phyloP scores from a whole-genome alignment of 92 coral and sea anemone genomes.

The Epizoanthus rinbou region DNA sequence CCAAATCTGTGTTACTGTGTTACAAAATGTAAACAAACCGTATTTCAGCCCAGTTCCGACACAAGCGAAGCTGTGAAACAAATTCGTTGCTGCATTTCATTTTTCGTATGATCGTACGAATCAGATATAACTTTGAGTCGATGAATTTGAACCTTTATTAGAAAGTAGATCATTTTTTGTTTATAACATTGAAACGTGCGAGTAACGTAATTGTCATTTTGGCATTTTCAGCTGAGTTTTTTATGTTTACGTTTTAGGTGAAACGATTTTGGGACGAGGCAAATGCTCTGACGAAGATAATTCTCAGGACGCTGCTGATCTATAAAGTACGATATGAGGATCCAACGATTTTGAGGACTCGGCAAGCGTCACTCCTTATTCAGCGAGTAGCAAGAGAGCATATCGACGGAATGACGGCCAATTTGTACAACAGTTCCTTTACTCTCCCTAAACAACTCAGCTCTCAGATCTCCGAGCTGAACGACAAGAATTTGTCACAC shows the following conservation, averaged over 20 bases:
- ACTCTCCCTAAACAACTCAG: neutral
- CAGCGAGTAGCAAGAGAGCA: constrained; percentile 20
- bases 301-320: neutral
- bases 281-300: neutral
- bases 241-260: neutral
- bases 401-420: neutral
- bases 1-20: too few species aligned
- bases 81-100: too few species aligned
- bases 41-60: too few species aligned
- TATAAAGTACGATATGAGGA: neutral
- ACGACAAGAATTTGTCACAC: neutral
- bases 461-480: constrained; percentile 3
- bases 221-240: neutral
- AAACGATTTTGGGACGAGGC: neutral
- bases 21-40: too few species aligned
- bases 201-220: too few species aligned
- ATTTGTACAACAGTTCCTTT: constrained; percentile 1
- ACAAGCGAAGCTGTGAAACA: too few species aligned
- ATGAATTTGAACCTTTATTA: too few species aligned
- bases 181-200: too few species aligned
- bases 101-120: too few species aligned
- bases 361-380: neutral
- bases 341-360: constrained; percentile 1
- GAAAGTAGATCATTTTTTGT: too few species aligned
- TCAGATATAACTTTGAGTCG: too few species aligned